Base-by-base conservation (phyloP, 2,113 vertebrate species). In the Ariopsis seemanni region DNA sequence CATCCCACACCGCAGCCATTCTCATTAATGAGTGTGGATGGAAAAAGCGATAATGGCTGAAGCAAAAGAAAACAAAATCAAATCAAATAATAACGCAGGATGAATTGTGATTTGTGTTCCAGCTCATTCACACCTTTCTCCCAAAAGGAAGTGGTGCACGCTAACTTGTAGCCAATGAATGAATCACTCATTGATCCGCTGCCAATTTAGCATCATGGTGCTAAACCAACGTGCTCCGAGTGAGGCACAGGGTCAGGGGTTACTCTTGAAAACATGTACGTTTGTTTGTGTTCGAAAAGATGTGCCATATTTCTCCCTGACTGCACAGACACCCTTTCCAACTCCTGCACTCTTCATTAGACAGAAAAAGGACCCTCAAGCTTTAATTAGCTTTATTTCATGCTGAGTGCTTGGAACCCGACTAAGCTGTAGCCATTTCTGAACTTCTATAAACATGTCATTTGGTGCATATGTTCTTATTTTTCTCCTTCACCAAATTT, bases 361-460 rank as follows among this genome's bases (percentile, higher is more conserved):
- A 90, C 95, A 95, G 94, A 96, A 96, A 95, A 94, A 94, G 95
- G 96, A 92, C 92, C 94, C 97, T 97, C 92, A 96, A 97, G 97
- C 96, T 95, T 96, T 97, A 96, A 98, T 98, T 97, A 97, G 97
- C 94, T 86, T 87, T 96, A 95, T 96, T 95, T 96, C 60, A 30
- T 96, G 94, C 92, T 71, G 84, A 93, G 96, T 96, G 95, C 92
- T 93, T 62, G 89, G 94, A 94, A 93, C 90, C 89, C 85, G 2
- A 53, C 87, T 5, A 63, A 88, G 89, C 90, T 92, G 92, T 92
- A 93, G 90, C 93, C 93, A 92, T 91, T 88, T 89, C 90, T 71
- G 80, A 93, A 92, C 90, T 90, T 89, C 63, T 85, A 93, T 93
- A 94, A 95, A 95, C 94, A 94, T 15, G 10, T 85, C 72, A 89